These are phyloP conservation scores for Macrochelys suwanniensis DNA, from an alignment of 2,797 vertebrate species.

Conservation along the genomic window DNA sequence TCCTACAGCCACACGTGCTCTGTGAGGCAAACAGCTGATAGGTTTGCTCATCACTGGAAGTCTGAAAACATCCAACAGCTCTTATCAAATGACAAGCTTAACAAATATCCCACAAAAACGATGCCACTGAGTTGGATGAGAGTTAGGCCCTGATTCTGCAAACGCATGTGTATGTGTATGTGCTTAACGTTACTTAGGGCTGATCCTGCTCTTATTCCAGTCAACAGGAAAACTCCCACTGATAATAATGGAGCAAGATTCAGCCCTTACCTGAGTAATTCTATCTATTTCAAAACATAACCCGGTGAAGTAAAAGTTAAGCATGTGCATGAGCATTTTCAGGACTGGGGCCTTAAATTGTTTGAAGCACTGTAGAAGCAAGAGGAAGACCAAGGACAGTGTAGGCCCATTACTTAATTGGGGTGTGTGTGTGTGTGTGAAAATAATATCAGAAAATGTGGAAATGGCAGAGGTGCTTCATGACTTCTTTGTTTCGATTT, in stretches of 20 bases:
- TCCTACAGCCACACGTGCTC: constrained; percentile 53
- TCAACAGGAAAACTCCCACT: constrained; percentile 61
- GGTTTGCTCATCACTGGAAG: constrained; percentile 60
- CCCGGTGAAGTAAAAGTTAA: constrained; percentile 39
- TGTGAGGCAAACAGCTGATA: constrained; percentile 58
- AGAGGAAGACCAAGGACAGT: no score
- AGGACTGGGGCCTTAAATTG: constrained; percentile 21
- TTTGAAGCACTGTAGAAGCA: not conserved
- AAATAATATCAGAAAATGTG: no score
- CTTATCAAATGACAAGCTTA: constrained; percentile 70
- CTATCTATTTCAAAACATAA: constrained; percentile 45
- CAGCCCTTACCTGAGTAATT: constrained; percentile 15
- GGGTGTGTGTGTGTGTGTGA: no score
- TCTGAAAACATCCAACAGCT: constrained; percentile 69
- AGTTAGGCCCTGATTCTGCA: constrained; percentile 66
- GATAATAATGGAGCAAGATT: constrained; percentile 50
- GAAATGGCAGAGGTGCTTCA: no score
- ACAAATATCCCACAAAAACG: constrained; percentile 60
- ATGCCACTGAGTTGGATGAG: constrained; percentile 60
- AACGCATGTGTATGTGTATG: constrained; percentile 68
- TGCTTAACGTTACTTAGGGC: constrained; percentile 67
- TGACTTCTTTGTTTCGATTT: no score
- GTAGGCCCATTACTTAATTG: no score
- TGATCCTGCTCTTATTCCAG: constrained; percentile 70
- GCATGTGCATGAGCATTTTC: not conserved